A percentile compares a stretch with the other conserved stretches of the same genome.
Evolutionary conservation across 1,140 invertebrate species (phyloP).

Genomic region (Araneus ventricosus): DNA sequence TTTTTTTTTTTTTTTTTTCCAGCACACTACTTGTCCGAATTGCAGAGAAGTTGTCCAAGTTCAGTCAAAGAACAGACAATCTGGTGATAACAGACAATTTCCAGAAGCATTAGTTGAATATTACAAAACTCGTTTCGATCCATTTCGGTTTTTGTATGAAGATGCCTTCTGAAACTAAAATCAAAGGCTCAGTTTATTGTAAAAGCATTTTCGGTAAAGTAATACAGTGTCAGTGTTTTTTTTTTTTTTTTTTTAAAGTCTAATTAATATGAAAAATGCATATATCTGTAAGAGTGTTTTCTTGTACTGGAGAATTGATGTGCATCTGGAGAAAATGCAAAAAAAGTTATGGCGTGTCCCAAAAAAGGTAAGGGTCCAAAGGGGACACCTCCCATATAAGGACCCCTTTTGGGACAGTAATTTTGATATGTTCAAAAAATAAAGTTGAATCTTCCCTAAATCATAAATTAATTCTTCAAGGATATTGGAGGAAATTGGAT

Average conservation of each 20-base stretch:
- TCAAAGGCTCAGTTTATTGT: neutral
- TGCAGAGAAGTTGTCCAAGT: conserved; percentile 60
- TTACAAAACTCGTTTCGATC: conserved; percentile 32
- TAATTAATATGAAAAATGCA: neutral
- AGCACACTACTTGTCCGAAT: conserved; percentile 76
- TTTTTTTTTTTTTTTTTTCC: too few relatives aligned
- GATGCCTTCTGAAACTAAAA: neutral
- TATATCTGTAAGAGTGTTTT: neutral
- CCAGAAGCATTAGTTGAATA: conserved; percentile 26
- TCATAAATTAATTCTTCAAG: too few relatives aligned
- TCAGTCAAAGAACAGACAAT: conserved; percentile 22
- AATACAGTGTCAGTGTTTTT: neutral
- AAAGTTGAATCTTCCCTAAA: too few relatives aligned
- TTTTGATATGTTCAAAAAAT: too few relatives aligned
- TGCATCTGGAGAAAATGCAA: neutral
- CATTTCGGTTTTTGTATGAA: conserved; percentile 44
- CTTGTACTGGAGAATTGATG: neutral
- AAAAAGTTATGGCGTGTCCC: too few relatives aligned
- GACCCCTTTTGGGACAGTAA: too few relatives aligned
- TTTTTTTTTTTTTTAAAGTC: neutral
- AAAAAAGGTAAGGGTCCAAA: too few relatives aligned
- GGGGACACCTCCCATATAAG: too few relatives aligned
- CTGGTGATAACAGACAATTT: neutral
- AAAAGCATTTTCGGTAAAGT: neutral
- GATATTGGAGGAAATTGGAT: too few relatives aligned